phyloP scores from a whole-genome alignment of 2,113 vertebrate genomes.

The Ceyx cyanopectus region DNA sequence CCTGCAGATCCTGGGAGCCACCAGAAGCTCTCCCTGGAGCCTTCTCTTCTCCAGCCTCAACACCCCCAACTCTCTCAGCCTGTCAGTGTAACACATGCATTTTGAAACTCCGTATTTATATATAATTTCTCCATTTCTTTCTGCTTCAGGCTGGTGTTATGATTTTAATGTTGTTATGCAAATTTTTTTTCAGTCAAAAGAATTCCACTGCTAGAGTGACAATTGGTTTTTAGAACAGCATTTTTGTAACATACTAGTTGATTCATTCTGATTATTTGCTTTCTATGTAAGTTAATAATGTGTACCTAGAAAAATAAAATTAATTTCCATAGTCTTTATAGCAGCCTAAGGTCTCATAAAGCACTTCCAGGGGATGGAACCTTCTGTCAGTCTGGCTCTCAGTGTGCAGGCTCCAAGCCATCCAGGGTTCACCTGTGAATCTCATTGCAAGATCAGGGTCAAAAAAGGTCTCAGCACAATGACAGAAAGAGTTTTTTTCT shows the following conservation, averaged over 20 bases:
- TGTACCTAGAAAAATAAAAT: background rate
- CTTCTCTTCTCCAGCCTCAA: no score
- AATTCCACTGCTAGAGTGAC: background rate
- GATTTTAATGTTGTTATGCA: background rate
- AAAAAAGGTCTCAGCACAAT: background rate
- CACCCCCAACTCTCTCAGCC: no score
- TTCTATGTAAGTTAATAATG: background rate
- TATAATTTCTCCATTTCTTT: background rate
- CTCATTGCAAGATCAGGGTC: background rate
- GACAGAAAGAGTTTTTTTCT: background rate
- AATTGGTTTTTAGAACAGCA: background rate
- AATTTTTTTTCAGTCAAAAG: background rate
- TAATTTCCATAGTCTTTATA: background rate
- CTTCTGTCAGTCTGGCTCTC: background rate
- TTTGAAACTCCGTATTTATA: background rate
- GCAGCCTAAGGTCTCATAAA: background rate
- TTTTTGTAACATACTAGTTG: background rate
- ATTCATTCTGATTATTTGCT: background rate
- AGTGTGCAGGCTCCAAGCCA: fast-evolving
- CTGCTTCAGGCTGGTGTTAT: background rate
- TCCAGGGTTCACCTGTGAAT: background rate
- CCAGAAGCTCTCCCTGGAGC: no score
- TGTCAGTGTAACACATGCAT: background rate
- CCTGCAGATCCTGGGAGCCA: no score
- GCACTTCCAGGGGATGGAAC: background rate